A percentile compares a stretch with the other conserved stretches of the same genome.
Evolutionary conservation across 2,113 vertebrate species (phyloP).

Genomic region (Cairina moschata): DNA sequence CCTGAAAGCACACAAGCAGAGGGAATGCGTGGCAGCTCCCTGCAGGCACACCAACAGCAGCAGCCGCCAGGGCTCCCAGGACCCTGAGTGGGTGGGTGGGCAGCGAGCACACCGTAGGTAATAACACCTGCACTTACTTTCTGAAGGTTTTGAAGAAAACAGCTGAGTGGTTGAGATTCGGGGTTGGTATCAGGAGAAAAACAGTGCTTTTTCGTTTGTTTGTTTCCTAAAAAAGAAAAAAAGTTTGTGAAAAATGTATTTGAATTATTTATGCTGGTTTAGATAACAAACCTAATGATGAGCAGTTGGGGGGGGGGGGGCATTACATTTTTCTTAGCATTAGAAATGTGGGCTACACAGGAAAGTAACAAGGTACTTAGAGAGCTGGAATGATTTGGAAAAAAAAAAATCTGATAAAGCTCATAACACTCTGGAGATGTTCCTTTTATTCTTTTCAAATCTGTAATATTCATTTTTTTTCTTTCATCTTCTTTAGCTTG

Average conservation of each 20-base stretch:
- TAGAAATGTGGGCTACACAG: not conserved
- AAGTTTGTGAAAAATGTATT: fast-evolving
- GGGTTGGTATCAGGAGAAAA: not conserved
- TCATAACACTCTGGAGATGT: not conserved
- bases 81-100: not conserved
- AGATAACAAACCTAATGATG: not conserved
- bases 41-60: not conserved
- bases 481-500: not conserved
- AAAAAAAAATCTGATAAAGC: not conserved
- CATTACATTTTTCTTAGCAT: not conserved
- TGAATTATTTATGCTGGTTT: not conserved
- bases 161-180: no score
- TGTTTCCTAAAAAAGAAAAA: not conserved
- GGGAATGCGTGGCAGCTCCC: not conserved
- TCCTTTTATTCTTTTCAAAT: not conserved
- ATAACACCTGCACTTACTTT: fast-evolving
- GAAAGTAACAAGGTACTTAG: not conserved
- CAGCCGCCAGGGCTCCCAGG: not conserved
- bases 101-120: fast-evolving
- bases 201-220: no score
- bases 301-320: no score
- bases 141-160: not conserved
- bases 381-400: not conserved
- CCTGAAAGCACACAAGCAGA: not conserved
- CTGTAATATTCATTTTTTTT: not conserved